phyloP scores from a whole-genome alignment of 2,797 vertebrate species.

The Knipowitschia caucasica region DNA sequence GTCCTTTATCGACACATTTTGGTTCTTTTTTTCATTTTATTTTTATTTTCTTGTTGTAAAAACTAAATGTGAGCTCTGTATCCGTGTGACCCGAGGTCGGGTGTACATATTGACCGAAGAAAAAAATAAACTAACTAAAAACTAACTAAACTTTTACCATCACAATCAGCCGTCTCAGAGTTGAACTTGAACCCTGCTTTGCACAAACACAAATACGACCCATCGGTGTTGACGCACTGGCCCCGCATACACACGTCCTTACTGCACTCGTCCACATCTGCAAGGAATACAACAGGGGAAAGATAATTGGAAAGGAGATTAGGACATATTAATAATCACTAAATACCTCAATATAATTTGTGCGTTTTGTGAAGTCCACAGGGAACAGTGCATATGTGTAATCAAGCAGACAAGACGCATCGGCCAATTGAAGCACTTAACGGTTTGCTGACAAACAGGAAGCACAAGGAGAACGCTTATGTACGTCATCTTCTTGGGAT shows the following conservation, averaged over 20 bases:
- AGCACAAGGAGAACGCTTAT: conserved; percentile 34
- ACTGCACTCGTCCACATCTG: conserved; percentile 72
- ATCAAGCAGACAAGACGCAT: conserved; percentile 53
- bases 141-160: too few species aligned
- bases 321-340: conserved; percentile 34
- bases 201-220: conserved; percentile 74
- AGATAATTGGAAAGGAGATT: conserved; percentile 18
- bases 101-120: too few species aligned
- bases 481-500: conserved; percentile 39
- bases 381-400: conserved; percentile 49
- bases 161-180: conserved; percentile 60
- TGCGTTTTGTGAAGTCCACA: conserved; percentile 16
- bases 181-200: conserved; percentile 70
- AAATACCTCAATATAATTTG: conserved; percentile 37
- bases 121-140: too few species aligned
- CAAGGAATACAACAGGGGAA: neutral
- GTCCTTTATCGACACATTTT: too few species aligned
- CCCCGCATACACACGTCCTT: conserved; percentile 65
- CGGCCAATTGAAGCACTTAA: conserved; percentile 46
- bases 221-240: conserved; percentile 66
- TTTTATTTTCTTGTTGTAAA: too few species aligned
- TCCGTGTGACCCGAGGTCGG: too few species aligned
- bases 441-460: conserved; percentile 58
- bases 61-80: too few species aligned
- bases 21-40: too few species aligned